A percentile compares a stretch with the other conserved stretches of the same genome.
These are phyloP conservation scores for Lacerta agilis DNA, from an alignment of 2,797 vertebrate genomes.

Conservation along the genomic window DNA sequence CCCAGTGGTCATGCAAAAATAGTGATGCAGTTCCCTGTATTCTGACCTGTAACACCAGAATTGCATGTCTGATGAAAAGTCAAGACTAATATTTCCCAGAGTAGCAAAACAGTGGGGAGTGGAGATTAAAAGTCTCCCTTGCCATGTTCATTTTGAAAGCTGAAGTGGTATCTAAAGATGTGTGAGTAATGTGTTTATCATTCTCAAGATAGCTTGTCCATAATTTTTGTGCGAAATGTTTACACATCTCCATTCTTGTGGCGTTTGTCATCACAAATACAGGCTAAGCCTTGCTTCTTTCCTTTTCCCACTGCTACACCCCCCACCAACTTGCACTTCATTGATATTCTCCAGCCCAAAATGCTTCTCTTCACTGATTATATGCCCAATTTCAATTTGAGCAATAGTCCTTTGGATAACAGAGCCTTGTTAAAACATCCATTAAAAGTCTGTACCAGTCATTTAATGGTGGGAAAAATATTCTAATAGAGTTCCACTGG, in stretches of 20 bases:
- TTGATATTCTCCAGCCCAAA: slow-evolving; percentile 42
- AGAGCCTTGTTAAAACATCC: slow-evolving; percentile 77
- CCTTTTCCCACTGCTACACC: background rate
- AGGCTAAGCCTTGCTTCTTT: slow-evolving; percentile 8
- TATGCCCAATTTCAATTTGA: slow-evolving; percentile 77
- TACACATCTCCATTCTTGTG: background rate
- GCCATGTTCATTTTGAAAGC: background rate
- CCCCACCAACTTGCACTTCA: slow-evolving; percentile 13
- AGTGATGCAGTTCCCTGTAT: background rate
- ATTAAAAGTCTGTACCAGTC: slow-evolving; percentile 78
- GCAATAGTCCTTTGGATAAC: slow-evolving; percentile 79
- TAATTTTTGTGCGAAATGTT: background rate
- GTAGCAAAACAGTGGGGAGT: background rate
- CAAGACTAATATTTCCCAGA: background rate
- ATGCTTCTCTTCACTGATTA: slow-evolving; percentile 75
- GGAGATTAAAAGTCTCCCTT: background rate
- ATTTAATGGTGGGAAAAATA: slow-evolving; percentile 74
- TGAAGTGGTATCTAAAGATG: background rate
- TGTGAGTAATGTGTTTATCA: background rate
- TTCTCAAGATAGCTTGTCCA: slow-evolving; percentile 9
- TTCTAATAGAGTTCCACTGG: slow-evolving; percentile 73
- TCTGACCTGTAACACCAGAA: background rate
- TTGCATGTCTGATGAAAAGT: background rate
- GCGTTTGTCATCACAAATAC: background rate
- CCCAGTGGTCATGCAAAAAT: background rate